Evolutionary conservation across 2,888 invertebrate species (phyloP), one percentile per base, ranked within the genome.

Genomic region (Lycocerus yunnanus): DNA sequence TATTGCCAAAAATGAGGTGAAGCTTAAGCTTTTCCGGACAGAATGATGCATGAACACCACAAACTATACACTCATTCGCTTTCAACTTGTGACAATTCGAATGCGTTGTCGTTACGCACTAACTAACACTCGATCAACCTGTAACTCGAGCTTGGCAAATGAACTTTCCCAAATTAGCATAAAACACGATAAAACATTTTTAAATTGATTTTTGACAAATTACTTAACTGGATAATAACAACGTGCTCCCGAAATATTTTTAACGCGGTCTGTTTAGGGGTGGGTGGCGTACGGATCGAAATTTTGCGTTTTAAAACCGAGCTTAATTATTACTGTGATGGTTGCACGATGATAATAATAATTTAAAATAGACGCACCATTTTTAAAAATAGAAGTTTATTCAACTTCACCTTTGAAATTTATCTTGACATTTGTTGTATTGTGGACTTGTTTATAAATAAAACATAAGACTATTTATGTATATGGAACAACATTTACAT

Each of bases 1-100:
- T 72, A 65, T 65, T 66, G 66, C 61, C 21, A 65, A 70, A 73
- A 73, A 73, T 70, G 61, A 72, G 72, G 70, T 69, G 58, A 70
- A 18, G 63, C 24, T 66, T 60, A 63, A 73, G 60, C 63, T 66
- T 68, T 72, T 69, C 58, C 60, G 60, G 75, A 63, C 76, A 74
- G 71, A 69, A 76, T 74, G 76, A 76, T 73, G 63, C 68, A 76
- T 71, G 70, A 61, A 65, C 68, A 61, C 24, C 15, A 68, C 24
- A 20, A 73, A 70, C 73, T 67, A 71, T 73, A 74, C 77, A 76
- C 70, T 68, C 72, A 74, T 75, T 75, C 69, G 66, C 69, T 75
- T 72, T 78, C 72, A 77, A 76, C 77, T 72, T 72, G 77, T 75
- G 77, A 77, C 76, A 75, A 66, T 72, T 65, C 72, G 60, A 75